Evolutionary conservation across 1,140 invertebrate genomes (phyloP).

Genomic region (Drosophila triauraria): DNA sequence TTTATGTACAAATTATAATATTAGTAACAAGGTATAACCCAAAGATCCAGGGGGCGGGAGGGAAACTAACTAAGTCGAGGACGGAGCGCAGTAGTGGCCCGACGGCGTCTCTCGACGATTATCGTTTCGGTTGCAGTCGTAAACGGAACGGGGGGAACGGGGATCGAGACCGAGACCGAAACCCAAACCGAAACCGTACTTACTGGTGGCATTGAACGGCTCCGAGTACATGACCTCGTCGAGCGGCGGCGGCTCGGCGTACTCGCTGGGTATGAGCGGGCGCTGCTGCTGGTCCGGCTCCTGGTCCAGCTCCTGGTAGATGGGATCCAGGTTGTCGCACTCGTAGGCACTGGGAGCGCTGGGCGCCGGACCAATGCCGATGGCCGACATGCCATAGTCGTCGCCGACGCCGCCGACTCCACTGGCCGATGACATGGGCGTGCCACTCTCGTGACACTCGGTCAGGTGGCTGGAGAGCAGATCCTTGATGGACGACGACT

Average conservation of each 20-base stretch:
- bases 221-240: constrained; percentile 56
- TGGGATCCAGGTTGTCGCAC: constrained; percentile 37
- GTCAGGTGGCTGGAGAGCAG: constrained; percentile 57
- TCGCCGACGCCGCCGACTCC: neutral
- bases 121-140: constrained; percentile 28
- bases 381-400: neutral
- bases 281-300: constrained; percentile 66
- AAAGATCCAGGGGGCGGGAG: neutral
- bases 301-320: constrained; percentile 67
- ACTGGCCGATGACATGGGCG: neutral
- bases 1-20: constrained; percentile 1
- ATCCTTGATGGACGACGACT: constrained; percentile 30
- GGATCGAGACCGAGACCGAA: neutral
- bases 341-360: constrained; percentile 26
- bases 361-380: neutral
- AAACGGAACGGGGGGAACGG: constrained; percentile 1
- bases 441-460: constrained; percentile 16
- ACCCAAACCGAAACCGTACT: constrained; percentile 19
- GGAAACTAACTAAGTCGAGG: neutral
- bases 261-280: constrained; percentile 63
- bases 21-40: neutral
- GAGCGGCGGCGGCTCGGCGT: constrained; percentile 58
- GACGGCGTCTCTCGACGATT: neutral
- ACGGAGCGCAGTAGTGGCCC: neutral
- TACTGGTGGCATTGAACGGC: constrained; percentile 60